phyloP scores from a whole-genome alignment of 2,113 vertebrate species.

The Aspidoscelis tigris region DNA sequence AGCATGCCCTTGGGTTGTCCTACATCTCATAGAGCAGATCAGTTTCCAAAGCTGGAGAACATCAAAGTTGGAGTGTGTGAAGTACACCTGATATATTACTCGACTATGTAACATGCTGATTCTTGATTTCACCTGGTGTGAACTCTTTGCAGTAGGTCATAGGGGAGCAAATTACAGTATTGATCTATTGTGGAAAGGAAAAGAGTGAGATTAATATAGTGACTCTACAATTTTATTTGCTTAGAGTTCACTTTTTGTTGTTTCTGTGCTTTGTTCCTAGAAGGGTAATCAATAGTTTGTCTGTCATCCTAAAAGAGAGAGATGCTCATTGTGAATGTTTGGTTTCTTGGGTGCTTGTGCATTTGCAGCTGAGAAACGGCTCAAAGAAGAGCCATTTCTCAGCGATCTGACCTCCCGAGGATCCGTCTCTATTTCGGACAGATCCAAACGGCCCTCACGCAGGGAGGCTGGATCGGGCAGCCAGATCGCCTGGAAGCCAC shows the following conservation, averaged over 20 bases:
- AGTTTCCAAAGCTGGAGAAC: constrained; percentile 1
- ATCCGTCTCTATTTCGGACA: no score
- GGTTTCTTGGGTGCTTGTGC: no score
- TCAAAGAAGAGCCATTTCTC: no score
- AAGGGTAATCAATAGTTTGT: no score
- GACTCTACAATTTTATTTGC: background rate
- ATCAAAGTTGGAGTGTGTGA: constrained; percentile 10
- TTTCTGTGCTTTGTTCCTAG: no score
- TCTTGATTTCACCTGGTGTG: constrained; percentile 1
- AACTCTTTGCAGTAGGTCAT: constrained; percentile 16
- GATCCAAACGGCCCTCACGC: no score
- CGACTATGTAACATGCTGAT: background rate
- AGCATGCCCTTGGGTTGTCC: constrained; percentile 19
- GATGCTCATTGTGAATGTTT: background rate
- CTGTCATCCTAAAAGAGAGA: no score
- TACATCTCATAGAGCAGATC: background rate
- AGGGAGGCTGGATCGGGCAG: no score
- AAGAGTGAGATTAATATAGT: background rate
- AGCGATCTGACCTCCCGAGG: no score
- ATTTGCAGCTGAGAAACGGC: no score
- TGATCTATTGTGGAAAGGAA: constrained; percentile 13
- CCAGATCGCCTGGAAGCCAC: no score
- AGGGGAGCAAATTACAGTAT: constrained; percentile 17
- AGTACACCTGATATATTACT: constrained; percentile 13
- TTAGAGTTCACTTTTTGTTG: background rate